Base-by-base conservation (phyloP, 1,140 invertebrate genomes). In the Aplysia californica region DNA sequence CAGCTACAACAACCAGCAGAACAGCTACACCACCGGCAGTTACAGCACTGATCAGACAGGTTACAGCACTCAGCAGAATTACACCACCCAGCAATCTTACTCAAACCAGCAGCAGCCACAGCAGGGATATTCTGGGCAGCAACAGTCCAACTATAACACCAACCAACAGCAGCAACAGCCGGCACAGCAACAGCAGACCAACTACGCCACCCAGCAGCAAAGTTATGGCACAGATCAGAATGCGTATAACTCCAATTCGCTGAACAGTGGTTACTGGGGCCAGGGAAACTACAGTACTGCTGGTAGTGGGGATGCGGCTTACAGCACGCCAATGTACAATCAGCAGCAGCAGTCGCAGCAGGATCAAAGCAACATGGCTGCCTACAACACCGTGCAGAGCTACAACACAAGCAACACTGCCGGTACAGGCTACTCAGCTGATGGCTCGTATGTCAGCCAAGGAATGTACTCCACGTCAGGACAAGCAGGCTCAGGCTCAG, bases 231-330 rank as follows among this genome's bases (percentile, higher is more conserved):
- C 67, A 2, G 31, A 33, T n/a, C n/a, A n/a, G n/a, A n/a, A n/a
- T n/a, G n/a, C n/a, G n/a, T n/a, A n/a, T n/a, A n/a, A n/a, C n/a
- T n/a, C n/a, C n/a, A 33, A 26, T 55, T 56, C 68, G 5, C 41
- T 31, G 29, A 44, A 41, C n/a, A 55, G 36, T 4, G 18, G 36
- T 21, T 70, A 56, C 23, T 70, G 68, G 68, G 44, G 44, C 18
- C 68, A 70, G 68, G 36, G 6, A 35, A 55, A 70, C 50, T 70
- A 70, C 68, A 70, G 61, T 55, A 70, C n/a, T n/a, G n/a, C n/a
- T n/a, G n/a, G n/a, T n/a, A n/a, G n/a, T n/a, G n/a, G n/a, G n/a
- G n/a, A n/a, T n/a, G 6, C 31, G 21, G 31, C 23, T 10, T 5
- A 21, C 58, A 59, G 58, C 68, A 70, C 15, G 66, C 23, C 50